Conservation (phyloP, 2,797 vertebrate species). For the Pelochelys cantorii region DNA sequence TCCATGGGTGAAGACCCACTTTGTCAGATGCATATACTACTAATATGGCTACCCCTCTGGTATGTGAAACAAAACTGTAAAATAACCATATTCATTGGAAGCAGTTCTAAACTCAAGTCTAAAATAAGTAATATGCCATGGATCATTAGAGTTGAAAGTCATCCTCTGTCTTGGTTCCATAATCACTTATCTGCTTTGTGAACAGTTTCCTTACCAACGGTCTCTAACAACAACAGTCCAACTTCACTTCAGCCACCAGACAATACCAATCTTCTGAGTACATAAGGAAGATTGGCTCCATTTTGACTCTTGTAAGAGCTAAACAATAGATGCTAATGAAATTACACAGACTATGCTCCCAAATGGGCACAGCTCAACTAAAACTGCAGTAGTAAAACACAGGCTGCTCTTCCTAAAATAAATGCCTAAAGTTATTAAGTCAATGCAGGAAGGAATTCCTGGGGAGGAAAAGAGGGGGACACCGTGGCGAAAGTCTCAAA, state of each 20-base stretch:
- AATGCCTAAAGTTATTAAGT: neutral
- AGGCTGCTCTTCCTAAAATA: accelerated
- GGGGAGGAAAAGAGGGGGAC: neutral
- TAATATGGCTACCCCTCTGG: too few species aligned
- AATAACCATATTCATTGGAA: neutral
- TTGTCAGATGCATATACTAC: too few species aligned
- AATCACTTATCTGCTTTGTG: neutral
- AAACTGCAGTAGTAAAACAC: neutral
- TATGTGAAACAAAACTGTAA: neutral
- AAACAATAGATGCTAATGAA: accelerated
- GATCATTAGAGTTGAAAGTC: neutral
- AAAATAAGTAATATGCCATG: accelerated
- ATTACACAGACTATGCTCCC: accelerated
- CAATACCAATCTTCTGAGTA: neutral
- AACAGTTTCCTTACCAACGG: neutral
- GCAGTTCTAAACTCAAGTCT: neutral
- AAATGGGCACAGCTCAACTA: neutral
- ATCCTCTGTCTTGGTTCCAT: neutral
- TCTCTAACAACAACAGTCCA: slow-evolving; percentile 63
- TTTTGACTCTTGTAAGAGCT: neutral
- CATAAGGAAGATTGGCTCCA: neutral
- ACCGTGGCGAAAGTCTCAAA: neutral
- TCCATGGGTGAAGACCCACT: too few species aligned
- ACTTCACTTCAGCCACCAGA: neutral
- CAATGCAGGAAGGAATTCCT: neutral